Evolutionary conservation across 2,113 vertebrate genomes (phyloP).

Genomic region (Apeltes quadracus): DNA sequence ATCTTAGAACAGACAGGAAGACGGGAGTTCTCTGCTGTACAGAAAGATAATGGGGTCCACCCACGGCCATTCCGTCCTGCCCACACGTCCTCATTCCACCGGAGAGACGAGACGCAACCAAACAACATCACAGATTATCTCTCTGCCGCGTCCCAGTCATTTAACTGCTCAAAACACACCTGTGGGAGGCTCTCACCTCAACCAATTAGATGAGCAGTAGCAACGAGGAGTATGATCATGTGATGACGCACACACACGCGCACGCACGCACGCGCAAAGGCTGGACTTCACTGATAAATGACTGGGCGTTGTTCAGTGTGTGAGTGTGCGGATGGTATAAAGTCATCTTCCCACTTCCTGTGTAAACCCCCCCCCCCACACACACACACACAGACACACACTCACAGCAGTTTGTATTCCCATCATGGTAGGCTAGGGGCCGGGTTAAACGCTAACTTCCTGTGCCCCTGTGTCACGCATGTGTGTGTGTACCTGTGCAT

Average conservation of each 20-base stretch:
- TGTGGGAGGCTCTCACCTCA: no score
- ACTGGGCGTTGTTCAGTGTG: slow-evolving; percentile 32
- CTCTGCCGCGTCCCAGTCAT: no score
- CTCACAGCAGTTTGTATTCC: slow-evolving; percentile 5
- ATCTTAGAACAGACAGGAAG: neutral
- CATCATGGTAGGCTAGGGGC: slow-evolving; percentile 25
- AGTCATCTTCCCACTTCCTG: slow-evolving; percentile 45
- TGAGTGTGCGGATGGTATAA: slow-evolving; percentile 33
- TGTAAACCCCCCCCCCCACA: neutral
- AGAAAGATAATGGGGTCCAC: slow-evolving; percentile 10
- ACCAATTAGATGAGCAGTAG: no score
- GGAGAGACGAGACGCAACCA: neutral
- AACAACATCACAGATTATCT: no score
- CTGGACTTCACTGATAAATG: slow-evolving; percentile 55
- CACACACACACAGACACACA: slow-evolving; percentile 18
- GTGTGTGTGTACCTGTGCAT: slow-evolving; percentile 92
- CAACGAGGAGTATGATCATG: neutral
- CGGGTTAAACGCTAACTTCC: slow-evolving; percentile 43
- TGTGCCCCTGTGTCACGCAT: neutral
- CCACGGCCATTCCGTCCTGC: slow-evolving; percentile 58
- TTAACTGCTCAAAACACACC: no score
- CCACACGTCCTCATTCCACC: slow-evolving; percentile 48
- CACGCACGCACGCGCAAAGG: slow-evolving; percentile 11
- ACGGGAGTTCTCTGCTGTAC: neutral
- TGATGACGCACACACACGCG: neutral